These are phyloP conservation scores for Hypomecis atomaria DNA, from an alignment of 2,888 invertebrate genomes.

Conservation along the genomic window DNA sequence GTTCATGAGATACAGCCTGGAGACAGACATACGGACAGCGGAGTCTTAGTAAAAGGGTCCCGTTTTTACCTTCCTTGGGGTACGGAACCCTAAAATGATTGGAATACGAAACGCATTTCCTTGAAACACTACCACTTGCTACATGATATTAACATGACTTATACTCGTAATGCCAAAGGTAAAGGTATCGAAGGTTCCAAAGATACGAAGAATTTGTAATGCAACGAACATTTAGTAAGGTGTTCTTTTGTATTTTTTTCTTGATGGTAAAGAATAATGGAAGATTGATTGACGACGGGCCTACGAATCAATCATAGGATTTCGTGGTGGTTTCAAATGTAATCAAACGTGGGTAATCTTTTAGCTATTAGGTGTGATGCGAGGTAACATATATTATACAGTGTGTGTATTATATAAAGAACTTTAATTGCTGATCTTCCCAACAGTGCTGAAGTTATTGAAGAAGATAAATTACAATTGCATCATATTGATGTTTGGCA, in stretches of 20 bases:
- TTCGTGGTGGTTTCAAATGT: conserved; percentile 38
- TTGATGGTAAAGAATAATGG: conserved; percentile 22
- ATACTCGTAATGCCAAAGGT: background rate
- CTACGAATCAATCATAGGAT: conserved; percentile 32
- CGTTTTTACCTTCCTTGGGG: no score
- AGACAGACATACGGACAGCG: no score
- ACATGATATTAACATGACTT: conserved; percentile 23
- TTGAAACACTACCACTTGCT: conserved; percentile 41
- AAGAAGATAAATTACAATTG: no score
- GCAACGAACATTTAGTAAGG: conserved; percentile 12
- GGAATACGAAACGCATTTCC: conserved; percentile 56
- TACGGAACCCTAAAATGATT: no score
- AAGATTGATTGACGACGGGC: conserved; percentile 24
- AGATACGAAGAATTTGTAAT: conserved; percentile 15
- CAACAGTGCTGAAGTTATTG: background rate
- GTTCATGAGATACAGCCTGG: no score
- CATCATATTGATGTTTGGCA: no score
- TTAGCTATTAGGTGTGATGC: conserved; percentile 32
- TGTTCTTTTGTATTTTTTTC: conserved; percentile 25
- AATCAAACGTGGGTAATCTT: conserved; percentile 10
- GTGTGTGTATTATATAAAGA: background rate
- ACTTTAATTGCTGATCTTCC: background rate
- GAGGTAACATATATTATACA: background rate
- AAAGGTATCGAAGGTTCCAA: conserved; percentile 2
- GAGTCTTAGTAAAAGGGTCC: no score